phyloP scores from a whole-genome alignment of 1,140 invertebrate species.

The Microplitis demolitor region DNA sequence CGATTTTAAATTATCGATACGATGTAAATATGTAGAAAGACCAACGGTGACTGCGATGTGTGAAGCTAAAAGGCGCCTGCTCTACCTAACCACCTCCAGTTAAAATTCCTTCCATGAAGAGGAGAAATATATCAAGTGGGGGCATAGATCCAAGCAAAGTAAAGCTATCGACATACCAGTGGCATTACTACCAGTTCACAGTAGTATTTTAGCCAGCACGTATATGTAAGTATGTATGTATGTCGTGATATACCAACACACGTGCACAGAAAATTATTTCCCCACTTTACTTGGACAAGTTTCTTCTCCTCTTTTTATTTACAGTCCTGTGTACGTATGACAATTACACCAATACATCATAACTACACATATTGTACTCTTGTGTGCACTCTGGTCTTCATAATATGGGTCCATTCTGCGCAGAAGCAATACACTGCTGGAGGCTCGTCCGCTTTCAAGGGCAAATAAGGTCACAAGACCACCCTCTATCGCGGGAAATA shows the following conservation, averaged over 20 bases:
- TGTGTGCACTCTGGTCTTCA: conserved; percentile 1
- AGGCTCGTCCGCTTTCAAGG: conserved; percentile 51
- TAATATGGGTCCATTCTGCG: background rate
- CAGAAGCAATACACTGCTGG: conserved; percentile 19
- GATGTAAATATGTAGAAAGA: conserved; percentile 7
- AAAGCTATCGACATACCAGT: background rate
- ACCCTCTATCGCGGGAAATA: conserved; percentile 19
- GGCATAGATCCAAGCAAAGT: background rate
- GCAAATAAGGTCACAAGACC: conserved; percentile 44
- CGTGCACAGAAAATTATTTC: background rate
- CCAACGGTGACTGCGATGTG: conserved; percentile 35
- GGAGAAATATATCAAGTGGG: conserved; percentile 21
- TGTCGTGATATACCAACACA: no score
- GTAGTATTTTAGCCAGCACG: no score
- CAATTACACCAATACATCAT: background rate
- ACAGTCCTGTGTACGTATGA: background rate
- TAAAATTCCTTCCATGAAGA: conserved; percentile 13
- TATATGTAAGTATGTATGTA: no score
- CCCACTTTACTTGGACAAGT: background rate
- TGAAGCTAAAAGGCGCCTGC: conserved; percentile 27
- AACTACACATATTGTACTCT: background rate
- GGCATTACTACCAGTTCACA: background rate
- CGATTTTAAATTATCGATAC: background rate
- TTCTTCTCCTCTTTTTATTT: background rate
- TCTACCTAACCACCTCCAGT: conserved; percentile 35